These are phyloP conservation scores for Prochilodus magdalenae DNA, from an alignment of 2,113 vertebrate species.

Conservation along the genomic window DNA sequence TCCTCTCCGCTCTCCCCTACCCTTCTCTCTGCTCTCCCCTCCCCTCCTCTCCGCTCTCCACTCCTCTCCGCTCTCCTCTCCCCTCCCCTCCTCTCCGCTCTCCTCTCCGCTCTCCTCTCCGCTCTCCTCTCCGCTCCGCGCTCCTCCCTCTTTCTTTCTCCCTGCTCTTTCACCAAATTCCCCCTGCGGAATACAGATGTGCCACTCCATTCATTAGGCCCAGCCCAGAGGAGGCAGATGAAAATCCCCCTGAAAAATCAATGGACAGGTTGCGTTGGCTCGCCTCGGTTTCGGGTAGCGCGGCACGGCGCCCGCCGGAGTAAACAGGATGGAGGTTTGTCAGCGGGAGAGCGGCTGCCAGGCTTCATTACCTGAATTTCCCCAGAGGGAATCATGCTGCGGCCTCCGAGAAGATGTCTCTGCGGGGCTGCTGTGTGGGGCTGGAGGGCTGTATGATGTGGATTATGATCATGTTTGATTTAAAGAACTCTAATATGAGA, in stretches of 20 bases:
- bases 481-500: no score
- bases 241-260: slow-evolving; percentile 64
- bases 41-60: not conserved
- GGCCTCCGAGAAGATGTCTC: not conserved
- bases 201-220: slow-evolving; percentile 70
- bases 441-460: not conserved
- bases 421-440: no score
- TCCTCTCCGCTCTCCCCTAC: no score
- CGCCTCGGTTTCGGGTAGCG: slow-evolving; percentile 38
- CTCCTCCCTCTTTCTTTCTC: slow-evolving; percentile 26
- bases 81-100: slow-evolving; percentile 38
- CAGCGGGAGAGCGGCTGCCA: slow-evolving; percentile 59
- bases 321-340: slow-evolving; percentile 70
- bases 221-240: slow-evolving; percentile 55
- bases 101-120: not conserved
- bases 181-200: slow-evolving; percentile 61
- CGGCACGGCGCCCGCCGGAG: slow-evolving; percentile 61
- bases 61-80: no score
- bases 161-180: slow-evolving; percentile 29
- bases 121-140: not conserved
- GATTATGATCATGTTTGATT: no score
- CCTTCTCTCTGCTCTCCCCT: slow-evolving; percentile 41
- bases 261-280: slow-evolving; percentile 59
- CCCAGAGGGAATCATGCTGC: slow-evolving; percentile 54
- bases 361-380: slow-evolving; percentile 71